These are phyloP conservation scores for Parascotia fuliginaria DNA, from an alignment of 2,888 invertebrate genomes.

Conservation along the genomic window DNA sequence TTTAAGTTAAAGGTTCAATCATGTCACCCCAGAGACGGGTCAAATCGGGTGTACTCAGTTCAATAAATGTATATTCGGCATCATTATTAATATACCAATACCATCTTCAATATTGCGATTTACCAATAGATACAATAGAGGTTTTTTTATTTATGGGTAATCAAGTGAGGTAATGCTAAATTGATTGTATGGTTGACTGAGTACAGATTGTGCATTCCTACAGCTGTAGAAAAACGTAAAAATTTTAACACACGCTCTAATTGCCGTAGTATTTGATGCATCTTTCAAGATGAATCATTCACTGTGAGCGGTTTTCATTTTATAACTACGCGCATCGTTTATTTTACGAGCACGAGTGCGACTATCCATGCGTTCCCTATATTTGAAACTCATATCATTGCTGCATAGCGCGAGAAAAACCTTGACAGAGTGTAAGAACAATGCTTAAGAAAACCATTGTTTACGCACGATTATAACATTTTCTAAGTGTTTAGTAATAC, in stretches of 20 bases:
- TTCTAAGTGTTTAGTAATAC: conserved; percentile 5
- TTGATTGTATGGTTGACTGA: too few species aligned
- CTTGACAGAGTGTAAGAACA: conserved; percentile 36
- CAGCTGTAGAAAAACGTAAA: too few species aligned
- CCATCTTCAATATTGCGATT: too few species aligned
- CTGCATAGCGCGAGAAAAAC: conserved; percentile 46
- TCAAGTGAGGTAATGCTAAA: too few species aligned
- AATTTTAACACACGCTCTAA: conserved; percentile 19
- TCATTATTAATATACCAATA: too few species aligned
- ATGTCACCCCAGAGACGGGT: too few species aligned
- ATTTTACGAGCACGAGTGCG: conserved; percentile 55
- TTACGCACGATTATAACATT: conserved; percentile 25
- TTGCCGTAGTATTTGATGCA: conserved; percentile 35
- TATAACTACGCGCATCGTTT: conserved; percentile 53
- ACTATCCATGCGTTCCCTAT: conserved; percentile 47
- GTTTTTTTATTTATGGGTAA: too few species aligned
- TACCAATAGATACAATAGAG: too few species aligned
- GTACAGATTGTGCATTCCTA: too few species aligned
- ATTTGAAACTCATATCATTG: conserved; percentile 48
- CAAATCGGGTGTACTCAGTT: too few species aligned
- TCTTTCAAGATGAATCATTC: conserved; percentile 36
- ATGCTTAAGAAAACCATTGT: conserved; percentile 38
- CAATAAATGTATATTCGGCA: too few species aligned
- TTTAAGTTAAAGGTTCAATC: too few species aligned
- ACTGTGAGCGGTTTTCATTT: conserved; percentile 37